Base-by-base conservation (phyloP, 92 coral and sea anemone species). In the Zoanthus sansibaricus region DNA sequence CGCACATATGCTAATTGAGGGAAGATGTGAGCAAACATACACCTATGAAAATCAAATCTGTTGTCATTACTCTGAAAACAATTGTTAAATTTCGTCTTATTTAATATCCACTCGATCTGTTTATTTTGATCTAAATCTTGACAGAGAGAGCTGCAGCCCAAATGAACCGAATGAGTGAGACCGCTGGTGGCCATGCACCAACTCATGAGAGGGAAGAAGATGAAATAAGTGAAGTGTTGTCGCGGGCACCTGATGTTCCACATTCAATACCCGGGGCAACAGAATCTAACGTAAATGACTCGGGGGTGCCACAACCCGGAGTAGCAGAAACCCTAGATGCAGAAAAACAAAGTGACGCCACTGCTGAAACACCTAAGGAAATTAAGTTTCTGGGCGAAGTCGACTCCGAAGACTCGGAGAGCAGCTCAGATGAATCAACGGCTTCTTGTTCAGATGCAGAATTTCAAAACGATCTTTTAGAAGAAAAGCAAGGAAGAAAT, bases 361-460 rank as follows among this genome's bases (percentile, higher is more conserved):
- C 42, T 31, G 32, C 56, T 64, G 85, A 64, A 45, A 13, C 61
- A 4, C 13, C 85, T 0, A 66, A 16, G 15, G 85, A 45, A 46
- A 56, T 80, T 66, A 80, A 80, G 45, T 80, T 80, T 13, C 85
- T 80, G n/a, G 85, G 85, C 61, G 85, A 80, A 70, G 74, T 64
- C 20, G 85, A 66, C 58, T 80, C 85, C 20, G 85, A 80, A 31
- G 74, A 79, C 75, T 62, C 74, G 42, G 84, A 47, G 51, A 80
- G 85, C 74, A 80, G 75, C 73, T 80, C 85, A 3, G 85, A 80
- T 80, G 85, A 66, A 21, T 66, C 75, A 12, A 18, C 85, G 56
- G 30, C 82, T 25, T 54, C 82, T 76, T 76, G 33, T 16, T 54
- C 85, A 66, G 47, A 68, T 12, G 46, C 44, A 64, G 85, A 80